Conservation (phyloP, 2,113 vertebrate genomes). For the Paradoxurus hermaphroditus region DNA sequence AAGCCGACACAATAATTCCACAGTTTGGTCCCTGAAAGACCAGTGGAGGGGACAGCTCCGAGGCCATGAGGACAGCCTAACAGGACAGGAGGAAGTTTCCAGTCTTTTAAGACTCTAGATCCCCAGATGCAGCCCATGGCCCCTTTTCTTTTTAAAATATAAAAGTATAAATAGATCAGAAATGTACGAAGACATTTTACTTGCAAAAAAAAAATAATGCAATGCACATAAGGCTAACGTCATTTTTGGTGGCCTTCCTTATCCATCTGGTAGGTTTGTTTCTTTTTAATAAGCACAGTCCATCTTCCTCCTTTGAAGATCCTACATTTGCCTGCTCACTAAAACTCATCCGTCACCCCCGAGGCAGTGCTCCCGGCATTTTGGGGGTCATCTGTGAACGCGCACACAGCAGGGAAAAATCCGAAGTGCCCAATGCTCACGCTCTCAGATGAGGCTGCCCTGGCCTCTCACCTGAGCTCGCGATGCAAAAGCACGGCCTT, state of each 20-base stretch:
- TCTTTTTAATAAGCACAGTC: not conserved
- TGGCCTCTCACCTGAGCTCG: not conserved
- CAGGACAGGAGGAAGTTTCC: not conserved
- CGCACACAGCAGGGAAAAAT: fast-evolving
- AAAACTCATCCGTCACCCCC: not conserved
- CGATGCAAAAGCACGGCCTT: not conserved
- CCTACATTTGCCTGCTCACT: not conserved
- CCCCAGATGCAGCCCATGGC: not conserved
- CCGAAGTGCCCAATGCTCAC: not conserved
- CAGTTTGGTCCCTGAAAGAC: not conserved
- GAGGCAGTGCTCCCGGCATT: not conserved
- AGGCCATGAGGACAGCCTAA: not conserved
- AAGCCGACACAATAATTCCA: not conserved
- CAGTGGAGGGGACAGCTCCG: not conserved
- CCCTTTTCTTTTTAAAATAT: not conserved
- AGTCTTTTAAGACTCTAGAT: not conserved
- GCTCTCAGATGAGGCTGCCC: not conserved
- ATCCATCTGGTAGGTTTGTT: not conserved
- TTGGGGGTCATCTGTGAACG: not conserved
- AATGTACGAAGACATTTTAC: not conserved
- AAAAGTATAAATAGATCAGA: not conserved
- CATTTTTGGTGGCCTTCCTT: not conserved
- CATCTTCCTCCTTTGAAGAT: not conserved
- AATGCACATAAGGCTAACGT: not conserved
- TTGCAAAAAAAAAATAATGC: not conserved